Evolutionary conservation across 2,888 invertebrate species (phyloP).

Genomic region (Hyposoter dolosus): DNA sequence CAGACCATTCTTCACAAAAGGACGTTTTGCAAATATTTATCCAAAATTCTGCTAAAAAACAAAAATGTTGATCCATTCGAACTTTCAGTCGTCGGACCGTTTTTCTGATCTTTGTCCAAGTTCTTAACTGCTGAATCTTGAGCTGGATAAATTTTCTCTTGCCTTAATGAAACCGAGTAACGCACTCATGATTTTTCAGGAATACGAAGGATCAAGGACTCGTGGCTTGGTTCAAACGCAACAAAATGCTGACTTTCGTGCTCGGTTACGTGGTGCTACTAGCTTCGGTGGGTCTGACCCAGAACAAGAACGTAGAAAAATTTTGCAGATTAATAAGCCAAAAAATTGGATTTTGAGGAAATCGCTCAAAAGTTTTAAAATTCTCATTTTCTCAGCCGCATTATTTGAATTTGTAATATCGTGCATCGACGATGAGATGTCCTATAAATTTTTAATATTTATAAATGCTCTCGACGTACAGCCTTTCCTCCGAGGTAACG

Average conservation of each 20-base stretch:
- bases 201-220: conserved; percentile 75
- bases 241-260: conserved; percentile 88
- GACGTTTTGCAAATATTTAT: too few relatives aligned
- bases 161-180: background rate
- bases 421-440: background rate
- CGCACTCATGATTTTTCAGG: conserved; percentile 72
- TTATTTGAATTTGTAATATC: conserved; percentile 11
- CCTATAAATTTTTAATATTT: conserved; percentile 41
- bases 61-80: background rate
- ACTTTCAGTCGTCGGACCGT: background rate
- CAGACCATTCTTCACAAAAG: too few relatives aligned
- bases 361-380: background rate
- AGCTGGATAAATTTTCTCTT: background rate
- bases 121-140: background rate
- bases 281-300: conserved; percentile 88
- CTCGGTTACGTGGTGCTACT: conserved; percentile 88
- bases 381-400: conserved; percentile 6
- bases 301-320: conserved; percentile 88
- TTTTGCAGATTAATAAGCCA: conserved; percentile 86
- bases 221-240: conserved; percentile 86
- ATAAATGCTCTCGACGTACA: conserved; percentile 13
- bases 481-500: background rate
- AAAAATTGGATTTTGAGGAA: conserved; percentile 80
- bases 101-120: background rate
- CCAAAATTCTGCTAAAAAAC: background rate